phyloP scores from a whole-genome alignment of 2,113 vertebrate species.

The Semicossyphus pulcher region DNA sequence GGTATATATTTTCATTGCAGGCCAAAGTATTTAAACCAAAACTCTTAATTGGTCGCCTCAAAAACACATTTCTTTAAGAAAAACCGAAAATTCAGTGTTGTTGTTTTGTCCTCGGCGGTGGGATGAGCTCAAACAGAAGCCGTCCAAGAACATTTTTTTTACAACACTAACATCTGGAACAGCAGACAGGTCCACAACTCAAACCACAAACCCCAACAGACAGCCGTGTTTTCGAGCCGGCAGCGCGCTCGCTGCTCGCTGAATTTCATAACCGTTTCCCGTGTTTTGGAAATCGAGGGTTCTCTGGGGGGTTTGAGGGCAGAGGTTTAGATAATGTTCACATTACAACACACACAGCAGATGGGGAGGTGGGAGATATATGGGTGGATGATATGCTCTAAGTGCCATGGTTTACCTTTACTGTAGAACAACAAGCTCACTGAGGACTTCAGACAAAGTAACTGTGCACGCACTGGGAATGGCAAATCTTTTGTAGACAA shows the following conservation, averaged over 20 bases:
- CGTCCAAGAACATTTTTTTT: slow-evolving; percentile 61
- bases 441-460: background rate
- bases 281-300: slow-evolving; percentile 64
- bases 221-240: slow-evolving; percentile 46
- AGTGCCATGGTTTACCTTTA: background rate
- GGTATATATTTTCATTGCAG: no score
- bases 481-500: no score
- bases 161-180: slow-evolving; percentile 63
- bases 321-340: slow-evolving; percentile 51
- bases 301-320: slow-evolving; percentile 52
- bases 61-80: background rate
- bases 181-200: slow-evolving; percentile 39
- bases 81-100: background rate
- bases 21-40: background rate
- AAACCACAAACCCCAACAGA: slow-evolving; percentile 70
- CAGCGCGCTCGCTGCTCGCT: slow-evolving; percentile 30
- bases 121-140: slow-evolving; percentile 43
- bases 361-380: slow-evolving; percentile 27
- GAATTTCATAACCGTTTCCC: slow-evolving; percentile 76
- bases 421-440: background rate
- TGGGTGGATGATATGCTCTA: background rate
- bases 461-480: background rate
- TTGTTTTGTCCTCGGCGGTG: background rate
- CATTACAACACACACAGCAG: slow-evolving; percentile 38
- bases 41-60: background rate